phyloP scores from a whole-genome alignment of 2,113 vertebrate species.

The Anarhynchus alexandrinus region DNA sequence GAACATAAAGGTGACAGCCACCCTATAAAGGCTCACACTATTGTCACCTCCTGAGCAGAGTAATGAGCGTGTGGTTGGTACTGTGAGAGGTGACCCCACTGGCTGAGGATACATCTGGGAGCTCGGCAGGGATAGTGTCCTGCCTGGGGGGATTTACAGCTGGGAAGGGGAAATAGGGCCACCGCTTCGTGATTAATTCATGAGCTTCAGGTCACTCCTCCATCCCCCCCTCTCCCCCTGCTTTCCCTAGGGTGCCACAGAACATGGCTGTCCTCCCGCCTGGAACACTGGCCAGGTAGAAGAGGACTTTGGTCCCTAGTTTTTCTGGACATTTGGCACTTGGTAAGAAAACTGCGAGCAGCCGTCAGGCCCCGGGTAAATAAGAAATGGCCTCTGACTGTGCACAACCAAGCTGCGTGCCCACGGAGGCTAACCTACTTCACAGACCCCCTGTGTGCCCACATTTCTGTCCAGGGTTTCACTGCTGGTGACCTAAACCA shows the following conservation, averaged over 20 bases:
- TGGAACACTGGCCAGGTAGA: background rate
- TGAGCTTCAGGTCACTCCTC: background rate
- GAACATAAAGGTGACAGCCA: background rate
- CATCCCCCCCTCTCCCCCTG: no score
- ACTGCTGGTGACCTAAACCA: background rate
- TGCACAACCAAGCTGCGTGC: accelerated
- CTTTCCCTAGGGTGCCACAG: background rate
- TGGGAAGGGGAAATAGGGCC: background rate
- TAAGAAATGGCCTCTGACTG: background rate
- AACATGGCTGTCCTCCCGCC: background rate
- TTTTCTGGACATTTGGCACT: background rate
- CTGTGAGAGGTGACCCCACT: background rate
- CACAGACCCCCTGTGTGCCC: background rate
- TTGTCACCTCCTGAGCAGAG: background rate
- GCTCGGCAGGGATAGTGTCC: background rate
- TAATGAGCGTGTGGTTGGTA: background rate
- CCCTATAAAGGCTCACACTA: background rate
- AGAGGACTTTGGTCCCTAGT: background rate
- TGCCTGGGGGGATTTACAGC: background rate
- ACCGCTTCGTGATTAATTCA: accelerated
- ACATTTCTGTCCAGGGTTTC: background rate
- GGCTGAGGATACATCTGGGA: background rate
- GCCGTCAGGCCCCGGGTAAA: background rate
- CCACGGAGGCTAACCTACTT: background rate
- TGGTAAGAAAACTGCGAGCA: background rate